phyloP scores from a whole-genome alignment of 2,888 invertebrate species.

The Drosophila maculinotata region DNA sequence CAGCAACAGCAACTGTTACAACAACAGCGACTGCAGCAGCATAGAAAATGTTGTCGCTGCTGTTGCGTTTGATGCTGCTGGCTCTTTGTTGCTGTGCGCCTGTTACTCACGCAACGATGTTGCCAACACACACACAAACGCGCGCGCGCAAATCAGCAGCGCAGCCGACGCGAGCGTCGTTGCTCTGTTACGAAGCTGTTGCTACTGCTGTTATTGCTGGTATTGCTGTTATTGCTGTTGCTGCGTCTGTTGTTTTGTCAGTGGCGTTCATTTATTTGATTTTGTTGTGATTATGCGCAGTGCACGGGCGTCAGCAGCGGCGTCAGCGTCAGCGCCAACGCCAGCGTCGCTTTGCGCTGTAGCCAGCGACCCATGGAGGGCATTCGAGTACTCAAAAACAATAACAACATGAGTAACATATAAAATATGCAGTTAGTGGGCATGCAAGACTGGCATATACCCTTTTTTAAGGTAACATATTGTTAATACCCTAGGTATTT shows the following conservation, averaged over 20 bases:
- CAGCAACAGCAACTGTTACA: conserved; percentile 42
- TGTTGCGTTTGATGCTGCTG: conserved; percentile 27
- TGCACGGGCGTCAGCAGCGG: conserved; percentile 54
- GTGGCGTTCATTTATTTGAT: conserved; percentile 72
- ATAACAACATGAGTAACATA: conserved; percentile 41
- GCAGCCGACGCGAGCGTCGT: conserved; percentile 11
- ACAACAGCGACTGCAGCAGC: conserved; percentile 44
- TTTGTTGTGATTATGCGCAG: conserved; percentile 80
- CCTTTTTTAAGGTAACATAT: not conserved
- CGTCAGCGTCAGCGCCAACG: conserved; percentile 22
- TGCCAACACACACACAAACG: conserved; percentile 72
- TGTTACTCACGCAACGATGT: conserved; percentile 73
- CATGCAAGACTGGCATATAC: conserved; percentile 14
- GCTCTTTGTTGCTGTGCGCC: conserved; percentile 63
- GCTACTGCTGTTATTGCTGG: conserved; percentile 23
- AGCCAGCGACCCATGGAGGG: conserved; percentile 78
- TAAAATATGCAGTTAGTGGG: conserved; percentile 29
- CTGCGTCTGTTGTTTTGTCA: conserved; percentile 29
- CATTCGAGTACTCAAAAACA: conserved; percentile 65
- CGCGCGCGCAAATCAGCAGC: conserved; percentile 31
- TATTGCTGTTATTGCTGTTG: too few relatives aligned
- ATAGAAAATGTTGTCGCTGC: conserved; percentile 31
- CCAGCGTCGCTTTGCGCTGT: conserved; percentile 44
- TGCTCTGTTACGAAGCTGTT: conserved; percentile 45
- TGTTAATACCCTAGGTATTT: not conserved